Conservation (phyloP, 2,888 invertebrate genomes). For the Lasius fuliginosus region DNA sequence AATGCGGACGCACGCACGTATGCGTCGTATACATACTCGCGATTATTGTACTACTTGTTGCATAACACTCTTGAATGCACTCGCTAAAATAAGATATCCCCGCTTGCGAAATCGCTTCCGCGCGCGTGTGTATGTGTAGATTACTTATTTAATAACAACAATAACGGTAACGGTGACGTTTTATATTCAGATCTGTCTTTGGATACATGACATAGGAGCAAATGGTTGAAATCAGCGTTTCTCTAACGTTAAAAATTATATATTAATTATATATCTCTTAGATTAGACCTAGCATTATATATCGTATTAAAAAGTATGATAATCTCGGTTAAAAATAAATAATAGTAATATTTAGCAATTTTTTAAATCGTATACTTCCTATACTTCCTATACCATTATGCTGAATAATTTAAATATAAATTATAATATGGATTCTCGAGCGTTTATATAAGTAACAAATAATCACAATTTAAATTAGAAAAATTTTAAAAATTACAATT, state of each 20-base stretch:
- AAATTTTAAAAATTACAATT: background rate
- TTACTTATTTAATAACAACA: constrained; percentile 52
- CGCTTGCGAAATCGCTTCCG: constrained; percentile 50
- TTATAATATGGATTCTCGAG: background rate
- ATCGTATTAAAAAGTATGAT: background rate
- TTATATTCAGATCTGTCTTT: constrained; percentile 56
- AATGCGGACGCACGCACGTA: constrained; percentile 32
- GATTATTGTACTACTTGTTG: constrained; percentile 56
- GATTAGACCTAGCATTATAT: background rate
- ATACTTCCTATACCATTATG: background rate
- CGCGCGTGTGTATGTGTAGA: constrained; percentile 31
- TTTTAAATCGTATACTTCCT: background rate
- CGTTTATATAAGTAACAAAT: background rate
- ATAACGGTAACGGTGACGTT: constrained; percentile 49
- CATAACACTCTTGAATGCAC: constrained; percentile 56
- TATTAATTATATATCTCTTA: background rate
- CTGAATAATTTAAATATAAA: background rate
- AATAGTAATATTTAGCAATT: background rate
- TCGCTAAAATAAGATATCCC: constrained; percentile 53
- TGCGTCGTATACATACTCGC: constrained; percentile 22
- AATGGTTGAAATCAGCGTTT: constrained; percentile 47
- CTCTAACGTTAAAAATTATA: constrained; percentile 3
- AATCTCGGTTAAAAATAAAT: constrained; percentile 13
- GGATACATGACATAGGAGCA: constrained; percentile 38
- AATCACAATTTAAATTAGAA: constrained; percentile 13